phyloP scores from a whole-genome alignment of 2,113 vertebrate species.

The Poeciliopsis prolifica region DNA sequence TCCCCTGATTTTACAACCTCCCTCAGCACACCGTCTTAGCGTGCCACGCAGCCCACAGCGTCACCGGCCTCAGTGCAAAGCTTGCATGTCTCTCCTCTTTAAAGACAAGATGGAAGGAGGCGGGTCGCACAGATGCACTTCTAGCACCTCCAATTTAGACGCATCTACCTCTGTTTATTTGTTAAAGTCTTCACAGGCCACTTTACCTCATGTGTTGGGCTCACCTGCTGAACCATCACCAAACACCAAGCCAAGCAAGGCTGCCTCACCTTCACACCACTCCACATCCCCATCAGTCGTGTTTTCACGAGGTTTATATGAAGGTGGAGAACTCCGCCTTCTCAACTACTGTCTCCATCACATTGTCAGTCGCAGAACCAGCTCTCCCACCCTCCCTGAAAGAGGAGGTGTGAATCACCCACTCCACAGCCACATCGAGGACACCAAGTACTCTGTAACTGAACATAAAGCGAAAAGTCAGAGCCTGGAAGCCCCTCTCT shows the following conservation, averaged over 20 bases:
- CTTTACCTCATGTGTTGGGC: slow-evolving; percentile 6
- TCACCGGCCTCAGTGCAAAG: slow-evolving; percentile 39
- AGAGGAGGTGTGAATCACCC: slow-evolving; percentile 10
- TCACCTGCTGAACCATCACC: slow-evolving; percentile 14
- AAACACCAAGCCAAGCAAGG: background rate
- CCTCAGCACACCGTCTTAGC: slow-evolving; percentile 25
- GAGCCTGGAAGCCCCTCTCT: slow-evolving; percentile 33
- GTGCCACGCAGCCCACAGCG: slow-evolving; percentile 12
- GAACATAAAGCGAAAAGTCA: slow-evolving; percentile 29
- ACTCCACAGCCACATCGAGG: background rate
- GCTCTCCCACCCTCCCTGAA: slow-evolving; percentile 54
- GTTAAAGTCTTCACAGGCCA: slow-evolving; percentile 12
- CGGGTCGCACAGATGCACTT: slow-evolving; percentile 21
- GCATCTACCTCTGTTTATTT: slow-evolving; percentile 25
- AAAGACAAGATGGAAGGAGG: slow-evolving; percentile 37
- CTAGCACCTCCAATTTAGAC: slow-evolving; percentile 9
- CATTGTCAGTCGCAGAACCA: slow-evolving; percentile 66
- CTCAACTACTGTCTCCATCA: slow-evolving; percentile 72
- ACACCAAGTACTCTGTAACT: background rate
- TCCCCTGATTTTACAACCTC: slow-evolving; percentile 41
- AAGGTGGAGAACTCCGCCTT: slow-evolving; percentile 65
- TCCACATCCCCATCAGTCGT: slow-evolving; percentile 10
- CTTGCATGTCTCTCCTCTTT: slow-evolving; percentile 37
- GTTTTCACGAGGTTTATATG: slow-evolving; percentile 29
- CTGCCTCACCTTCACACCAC: slow-evolving; percentile 12